A percentile compares a stretch with the other conserved stretches of the same genome.
These are phyloP conservation scores for Odocoileus hemionus DNA, from an alignment of 2,113 vertebrate genomes.

Conservation along the genomic window DNA sequence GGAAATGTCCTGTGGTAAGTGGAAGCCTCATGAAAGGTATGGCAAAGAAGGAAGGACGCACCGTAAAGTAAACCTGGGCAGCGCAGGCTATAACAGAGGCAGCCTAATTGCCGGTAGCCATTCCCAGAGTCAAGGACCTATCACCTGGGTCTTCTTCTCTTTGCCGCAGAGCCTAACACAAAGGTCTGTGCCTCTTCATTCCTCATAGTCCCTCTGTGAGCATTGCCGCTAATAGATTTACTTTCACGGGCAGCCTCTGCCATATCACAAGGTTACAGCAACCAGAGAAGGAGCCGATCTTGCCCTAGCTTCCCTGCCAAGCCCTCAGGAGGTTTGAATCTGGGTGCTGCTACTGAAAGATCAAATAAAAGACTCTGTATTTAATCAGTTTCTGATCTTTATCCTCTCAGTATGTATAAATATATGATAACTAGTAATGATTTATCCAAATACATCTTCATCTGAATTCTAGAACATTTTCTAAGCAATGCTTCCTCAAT, in stretches of 20 bases:
- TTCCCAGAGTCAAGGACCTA: neutral
- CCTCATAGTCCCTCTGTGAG: neutral
- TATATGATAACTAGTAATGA: slow-evolving; percentile 2
- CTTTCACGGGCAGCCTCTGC: neutral
- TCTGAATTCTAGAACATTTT: neutral
- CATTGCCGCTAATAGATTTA: neutral
- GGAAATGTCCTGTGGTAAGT: neutral
- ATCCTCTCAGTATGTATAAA: neutral
- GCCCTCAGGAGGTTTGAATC: neutral
- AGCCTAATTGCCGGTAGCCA: neutral
- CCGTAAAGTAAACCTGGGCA: fast-evolving
- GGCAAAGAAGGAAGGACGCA: neutral
- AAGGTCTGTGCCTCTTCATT: neutral
- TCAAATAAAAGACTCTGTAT: neutral
- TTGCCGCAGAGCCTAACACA: neutral
- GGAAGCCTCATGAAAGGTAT: neutral
- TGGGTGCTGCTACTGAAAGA: neutral
- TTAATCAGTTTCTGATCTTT: slow-evolving; percentile 4
- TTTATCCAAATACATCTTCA: neutral
- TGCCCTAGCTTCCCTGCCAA: neutral
- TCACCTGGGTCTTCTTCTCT: neutral
- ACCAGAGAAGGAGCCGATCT: neutral
- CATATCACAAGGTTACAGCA: fast-evolving
- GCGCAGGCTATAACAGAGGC: neutral
- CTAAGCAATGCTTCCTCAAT: slow-evolving; percentile 12